Evolutionary conservation across 2,113 vertebrate genomes (phyloP).

Genomic region (Protobothrops mucrosquamatus): DNA sequence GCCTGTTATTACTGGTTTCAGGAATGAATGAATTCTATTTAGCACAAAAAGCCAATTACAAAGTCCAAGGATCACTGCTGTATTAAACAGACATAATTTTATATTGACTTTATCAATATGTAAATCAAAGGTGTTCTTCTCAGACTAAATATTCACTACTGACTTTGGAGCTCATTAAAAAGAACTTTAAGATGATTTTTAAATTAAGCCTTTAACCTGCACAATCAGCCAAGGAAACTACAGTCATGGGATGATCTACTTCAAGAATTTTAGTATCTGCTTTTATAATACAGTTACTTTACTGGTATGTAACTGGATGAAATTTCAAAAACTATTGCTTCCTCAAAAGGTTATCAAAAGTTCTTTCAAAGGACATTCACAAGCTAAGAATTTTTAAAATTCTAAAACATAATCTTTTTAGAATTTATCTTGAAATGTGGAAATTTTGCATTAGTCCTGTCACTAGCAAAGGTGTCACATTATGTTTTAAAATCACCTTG

Average conservation of each 20-base stretch:
- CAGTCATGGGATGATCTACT: conserved; percentile 54
- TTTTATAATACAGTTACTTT: conserved; percentile 39
- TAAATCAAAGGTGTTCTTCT: conserved; percentile 64
- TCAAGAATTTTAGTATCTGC: conserved; percentile 53
- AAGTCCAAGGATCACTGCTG: conserved; percentile 58
- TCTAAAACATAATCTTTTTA: not conserved
- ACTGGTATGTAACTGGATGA: conserved; percentile 50
- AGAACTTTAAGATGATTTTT: conserved; percentile 63
- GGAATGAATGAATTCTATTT: conserved; percentile 65
- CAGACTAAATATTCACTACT: conserved; percentile 62
- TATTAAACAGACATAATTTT: conserved; percentile 71
- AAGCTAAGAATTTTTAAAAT: conserved; percentile 22
- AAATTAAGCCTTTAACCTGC: conserved; percentile 66
- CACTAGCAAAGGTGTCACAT: not conserved
- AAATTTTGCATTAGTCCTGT: not conserved
- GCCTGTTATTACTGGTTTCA: conserved; percentile 69
- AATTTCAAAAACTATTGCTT: conserved; percentile 18
- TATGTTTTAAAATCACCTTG: not conserved
- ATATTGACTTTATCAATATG: conserved; percentile 69
- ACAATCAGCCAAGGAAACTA: conserved; percentile 55
- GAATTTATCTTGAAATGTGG: conserved; percentile 1
- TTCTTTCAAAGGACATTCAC: not conserved
- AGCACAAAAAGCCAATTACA: conserved; percentile 46
- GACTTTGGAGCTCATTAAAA: conserved; percentile 67
- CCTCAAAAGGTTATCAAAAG: not conserved